phyloP scores from a whole-genome alignment of 2,797 vertebrate species.

The Passerculus sandwichensis region DNA sequence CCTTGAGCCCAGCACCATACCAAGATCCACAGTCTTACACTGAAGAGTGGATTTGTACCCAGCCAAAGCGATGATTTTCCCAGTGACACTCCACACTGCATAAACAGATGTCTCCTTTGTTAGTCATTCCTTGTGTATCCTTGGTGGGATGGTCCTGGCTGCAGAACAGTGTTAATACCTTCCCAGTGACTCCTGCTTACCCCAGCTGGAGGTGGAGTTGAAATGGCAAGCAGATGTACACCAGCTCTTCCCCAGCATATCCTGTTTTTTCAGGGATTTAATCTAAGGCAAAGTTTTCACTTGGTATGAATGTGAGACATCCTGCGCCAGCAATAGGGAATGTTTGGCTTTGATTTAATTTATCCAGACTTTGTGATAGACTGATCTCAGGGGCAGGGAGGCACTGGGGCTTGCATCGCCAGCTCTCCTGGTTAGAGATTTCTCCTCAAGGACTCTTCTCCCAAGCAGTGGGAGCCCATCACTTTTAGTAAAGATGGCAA shows the following conservation, averaged over 20 bases:
- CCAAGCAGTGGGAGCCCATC: rapidly evolving
- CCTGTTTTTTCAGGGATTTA: neutral
- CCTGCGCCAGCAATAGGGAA: neutral
- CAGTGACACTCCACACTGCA: neutral
- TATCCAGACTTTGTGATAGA: neutral
- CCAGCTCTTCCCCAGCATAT: neutral
- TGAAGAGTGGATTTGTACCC: neutral
- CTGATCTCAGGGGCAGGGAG: neutral
- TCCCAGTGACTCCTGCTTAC: neutral
- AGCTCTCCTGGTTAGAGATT: neutral
- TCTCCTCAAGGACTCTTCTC: neutral
- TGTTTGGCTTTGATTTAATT: neutral
- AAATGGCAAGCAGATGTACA: neutral
- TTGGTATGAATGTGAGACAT: neutral
- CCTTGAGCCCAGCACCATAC: neutral
- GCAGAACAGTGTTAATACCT: neutral
- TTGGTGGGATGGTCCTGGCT: neutral
- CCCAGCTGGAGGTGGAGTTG: neutral
- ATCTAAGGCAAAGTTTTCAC: neutral
- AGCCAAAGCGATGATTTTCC: neutral
- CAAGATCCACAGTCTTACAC: neutral
- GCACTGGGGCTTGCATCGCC: neutral
- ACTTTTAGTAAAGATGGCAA: neutral
- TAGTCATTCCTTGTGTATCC: neutral
- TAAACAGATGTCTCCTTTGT: neutral